Conservation (phyloP, 2,113 vertebrate species). For the Halichoerus grypus region DNA sequence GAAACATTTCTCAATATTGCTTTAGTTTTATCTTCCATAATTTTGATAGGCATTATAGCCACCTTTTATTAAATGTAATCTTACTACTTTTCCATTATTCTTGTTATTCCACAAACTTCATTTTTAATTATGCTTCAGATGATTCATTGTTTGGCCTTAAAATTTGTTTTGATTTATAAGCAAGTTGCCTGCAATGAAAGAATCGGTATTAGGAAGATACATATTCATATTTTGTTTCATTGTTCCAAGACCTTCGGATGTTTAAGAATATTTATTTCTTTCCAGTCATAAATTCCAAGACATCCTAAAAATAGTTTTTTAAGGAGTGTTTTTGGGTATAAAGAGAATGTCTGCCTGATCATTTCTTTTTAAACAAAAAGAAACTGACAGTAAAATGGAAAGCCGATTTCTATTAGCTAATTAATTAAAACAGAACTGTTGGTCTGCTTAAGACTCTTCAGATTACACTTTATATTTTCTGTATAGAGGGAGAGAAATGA, state of each 20-base stretch:
- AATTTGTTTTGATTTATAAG: slow-evolving; percentile 64
- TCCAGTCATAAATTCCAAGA: slow-evolving; percentile 56
- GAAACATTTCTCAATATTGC: slow-evolving; percentile 41
- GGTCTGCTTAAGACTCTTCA: slow-evolving; percentile 70
- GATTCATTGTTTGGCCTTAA: slow-evolving; percentile 54
- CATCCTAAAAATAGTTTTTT: slow-evolving; percentile 53
- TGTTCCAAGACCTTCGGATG: background rate
- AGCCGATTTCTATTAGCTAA: slow-evolving; percentile 65
- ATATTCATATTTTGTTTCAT: slow-evolving; percentile 53
- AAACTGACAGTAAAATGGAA: slow-evolving; percentile 71
- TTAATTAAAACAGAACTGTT: slow-evolving; percentile 81
- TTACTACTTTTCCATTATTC: slow-evolving; percentile 48
- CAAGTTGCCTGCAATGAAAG: slow-evolving; percentile 53
- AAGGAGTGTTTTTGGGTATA: slow-evolving; percentile 45
- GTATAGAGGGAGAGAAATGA: slow-evolving; percentile 59
- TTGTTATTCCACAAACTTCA: slow-evolving; percentile 61
- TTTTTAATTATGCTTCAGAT: slow-evolving; percentile 68
- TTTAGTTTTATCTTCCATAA: slow-evolving; percentile 57
- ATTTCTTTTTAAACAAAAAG: slow-evolving; percentile 66
- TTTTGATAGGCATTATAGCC: background rate
- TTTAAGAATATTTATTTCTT: slow-evolving; percentile 67
- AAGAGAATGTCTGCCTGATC: slow-evolving; percentile 66
- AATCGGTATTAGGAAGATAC: background rate
- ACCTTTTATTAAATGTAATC: slow-evolving; percentile 62
- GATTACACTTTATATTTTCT: slow-evolving; percentile 65